These are phyloP conservation scores for Littorina saxatilis DNA, from an alignment of 1,140 invertebrate species.

Conservation along the genomic window DNA sequence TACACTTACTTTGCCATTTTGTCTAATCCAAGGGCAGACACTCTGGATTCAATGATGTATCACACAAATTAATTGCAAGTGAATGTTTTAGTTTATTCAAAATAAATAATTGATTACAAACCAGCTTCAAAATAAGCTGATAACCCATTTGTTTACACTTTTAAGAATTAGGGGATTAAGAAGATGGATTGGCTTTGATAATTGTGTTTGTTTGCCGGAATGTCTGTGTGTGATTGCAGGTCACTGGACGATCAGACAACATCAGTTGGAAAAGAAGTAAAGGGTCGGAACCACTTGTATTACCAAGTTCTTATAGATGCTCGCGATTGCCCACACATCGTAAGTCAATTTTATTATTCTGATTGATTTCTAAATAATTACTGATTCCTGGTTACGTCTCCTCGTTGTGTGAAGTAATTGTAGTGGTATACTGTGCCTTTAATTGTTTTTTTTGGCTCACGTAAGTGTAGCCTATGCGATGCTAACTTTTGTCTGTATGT, in stretches of 20 bases:
- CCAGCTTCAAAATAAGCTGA: neutral
- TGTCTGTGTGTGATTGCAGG: slow-evolving; percentile 26
- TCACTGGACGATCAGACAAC: slow-evolving; percentile 51
- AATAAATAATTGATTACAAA: too few species aligned
- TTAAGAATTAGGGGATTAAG: neutral
- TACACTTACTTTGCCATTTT: neutral
- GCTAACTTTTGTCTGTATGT: too few species aligned
- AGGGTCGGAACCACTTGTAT: slow-evolving; percentile 93
- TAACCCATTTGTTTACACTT: neutral
- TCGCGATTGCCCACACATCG: slow-evolving; percentile 96
- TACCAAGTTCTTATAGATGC: slow-evolving; percentile 98
- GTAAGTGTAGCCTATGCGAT: too few species aligned
- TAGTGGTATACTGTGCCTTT: too few species aligned
- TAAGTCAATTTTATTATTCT: too few species aligned
- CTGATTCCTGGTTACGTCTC: neutral
- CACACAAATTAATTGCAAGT: too few species aligned
- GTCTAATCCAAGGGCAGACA: neutral
- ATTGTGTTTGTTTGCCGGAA: neutral
- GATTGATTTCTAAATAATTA: neutral
- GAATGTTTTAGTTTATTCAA: too few species aligned
- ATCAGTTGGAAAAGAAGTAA: slow-evolving; percentile 78
- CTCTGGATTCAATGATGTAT: neutral
- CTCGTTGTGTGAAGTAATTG: too few species aligned
- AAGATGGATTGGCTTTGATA: neutral
- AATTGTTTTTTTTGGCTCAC: too few species aligned